Base-by-base conservation (phyloP, 2,888 invertebrate species). In the Calameuta idolon region DNA sequence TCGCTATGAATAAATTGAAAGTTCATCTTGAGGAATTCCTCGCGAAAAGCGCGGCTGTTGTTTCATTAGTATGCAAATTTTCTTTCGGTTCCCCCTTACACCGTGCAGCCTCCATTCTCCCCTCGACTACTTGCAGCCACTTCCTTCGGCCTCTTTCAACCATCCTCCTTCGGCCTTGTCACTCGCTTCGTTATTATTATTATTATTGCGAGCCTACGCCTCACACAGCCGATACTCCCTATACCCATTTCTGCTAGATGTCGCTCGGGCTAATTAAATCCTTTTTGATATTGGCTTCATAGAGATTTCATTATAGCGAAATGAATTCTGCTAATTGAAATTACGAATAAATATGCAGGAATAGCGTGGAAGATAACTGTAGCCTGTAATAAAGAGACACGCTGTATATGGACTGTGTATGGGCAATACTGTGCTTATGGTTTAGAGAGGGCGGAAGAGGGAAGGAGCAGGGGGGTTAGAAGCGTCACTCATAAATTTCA, bases 1-100 rank as follows among this genome's bases (percentile, higher is more conserved):
- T 76, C 75, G 82, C 81, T 83, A 86, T 86, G 87, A 87, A 87
- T 87, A 87, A 86, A 87, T 87, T 86, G 84, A 83, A 84, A 86
- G 80, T 86, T 86, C 81, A 85, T 84, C 79, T 81, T 73, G 77
- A 78, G 79, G 77, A 82, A 80, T 76, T 80, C 76, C 77, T 79
- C 76, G 78, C 74, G 81, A 77, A 78, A 80, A 78, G 79, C 77
- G 79, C 76, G 81, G 79, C 79, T 81, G 82, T 83, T 81, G 82
- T 81, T 84, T 86, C 82, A 82, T 86, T 83, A 84, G 85, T 81
- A 86, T 86, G 85, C 79, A 85, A 86, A 86, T 87, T 82, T 82
- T 79, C 79, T 76, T 73, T 31, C 31, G 75, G 55, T 9, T 30
- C 31, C 23, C 37, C 31, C 33, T 55, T 35, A 33, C 74, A 23